These are phyloP conservation scores for Drosophila planitibia DNA, from an alignment of 2,888 invertebrate genomes.

Conservation along the genomic window DNA sequence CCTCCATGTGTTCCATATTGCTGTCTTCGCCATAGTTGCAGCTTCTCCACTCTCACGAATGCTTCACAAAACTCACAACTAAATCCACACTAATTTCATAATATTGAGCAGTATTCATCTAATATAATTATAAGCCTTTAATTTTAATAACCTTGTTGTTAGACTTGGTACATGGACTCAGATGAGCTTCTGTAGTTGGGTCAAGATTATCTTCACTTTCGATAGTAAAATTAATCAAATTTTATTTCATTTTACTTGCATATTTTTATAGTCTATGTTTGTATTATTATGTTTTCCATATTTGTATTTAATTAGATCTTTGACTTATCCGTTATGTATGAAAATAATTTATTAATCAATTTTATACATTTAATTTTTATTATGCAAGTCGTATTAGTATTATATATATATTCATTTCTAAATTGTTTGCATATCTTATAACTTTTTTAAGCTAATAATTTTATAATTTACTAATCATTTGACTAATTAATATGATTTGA, in stretches of 20 bases:
- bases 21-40: constrained; percentile 3
- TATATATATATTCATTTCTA: not conserved
- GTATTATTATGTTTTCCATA: not conserved
- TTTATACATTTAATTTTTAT: not conserved
- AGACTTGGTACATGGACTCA: not conserved
- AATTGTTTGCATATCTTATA: not conserved
- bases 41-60: constrained; percentile 3
- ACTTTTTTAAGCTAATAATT: not conserved
- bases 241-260: not conserved
- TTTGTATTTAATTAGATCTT: not conserved
- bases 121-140: not conserved
- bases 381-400: not conserved
- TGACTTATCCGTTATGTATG: not conserved
- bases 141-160: not conserved
- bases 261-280: not conserved
- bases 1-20: constrained; percentile 8
- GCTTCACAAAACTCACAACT: constrained; percentile 12
- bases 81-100: not conserved
- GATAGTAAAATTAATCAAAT: not conserved
- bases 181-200: not conserved
- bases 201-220: not conserved
- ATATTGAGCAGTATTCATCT: not conserved
- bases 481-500: constrained; percentile 46
- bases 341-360: not conserved
- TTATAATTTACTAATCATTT: constrained; percentile 18